Base-by-base conservation (phyloP, 1,140 invertebrate genomes). In the Drosophila sucinea region DNA sequence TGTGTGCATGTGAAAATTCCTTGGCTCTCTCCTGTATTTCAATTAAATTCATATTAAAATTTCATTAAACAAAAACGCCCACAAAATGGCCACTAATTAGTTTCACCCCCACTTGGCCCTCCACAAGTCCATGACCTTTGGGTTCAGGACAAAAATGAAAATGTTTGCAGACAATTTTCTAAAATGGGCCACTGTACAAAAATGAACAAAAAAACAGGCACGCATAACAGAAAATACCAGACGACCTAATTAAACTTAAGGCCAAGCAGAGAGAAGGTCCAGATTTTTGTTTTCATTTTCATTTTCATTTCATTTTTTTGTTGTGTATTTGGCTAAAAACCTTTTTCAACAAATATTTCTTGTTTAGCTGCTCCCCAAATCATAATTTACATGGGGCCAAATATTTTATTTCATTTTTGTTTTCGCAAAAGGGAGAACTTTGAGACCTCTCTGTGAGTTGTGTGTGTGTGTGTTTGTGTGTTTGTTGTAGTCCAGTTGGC, bases 1-100 rank as follows among this genome's bases (percentile, higher is more conserved):
- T 11, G 25, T 40, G 7, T 40, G 4, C 3, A 23, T 25, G 4
- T n/a, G 30, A 35, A 61, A 23, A 32, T 17, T 11, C 25, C 32
- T 11, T 6, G 32, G 33, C 30, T 10, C 38, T 58, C 40, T 38
- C 35, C 56, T 25, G 64, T 35, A 62, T 75, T 72, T 79, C 79
- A 86, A 86, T 86, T 87, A 86, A 86, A 76, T 67, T 73, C 69
- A 69, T 70, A 86, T 86, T 83, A 82, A 82, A 86, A 87, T 87
- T 86, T 87, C 77, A 86, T 86, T 77, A 79, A 86, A 79, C 71
- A 69, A 61, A 67, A 82, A 75, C 76, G 66, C 76, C 83, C 83
- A 71, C 82, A 79, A 86, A 86, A 86, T 69, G 75, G 66, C 70
- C 79, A 79, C 83, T 86, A 86, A 86, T 86, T 86, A 86, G 83